Evolutionary conservation across 2,797 vertebrate species (phyloP).

Genomic region (Leucoraja ocellata): DNA sequence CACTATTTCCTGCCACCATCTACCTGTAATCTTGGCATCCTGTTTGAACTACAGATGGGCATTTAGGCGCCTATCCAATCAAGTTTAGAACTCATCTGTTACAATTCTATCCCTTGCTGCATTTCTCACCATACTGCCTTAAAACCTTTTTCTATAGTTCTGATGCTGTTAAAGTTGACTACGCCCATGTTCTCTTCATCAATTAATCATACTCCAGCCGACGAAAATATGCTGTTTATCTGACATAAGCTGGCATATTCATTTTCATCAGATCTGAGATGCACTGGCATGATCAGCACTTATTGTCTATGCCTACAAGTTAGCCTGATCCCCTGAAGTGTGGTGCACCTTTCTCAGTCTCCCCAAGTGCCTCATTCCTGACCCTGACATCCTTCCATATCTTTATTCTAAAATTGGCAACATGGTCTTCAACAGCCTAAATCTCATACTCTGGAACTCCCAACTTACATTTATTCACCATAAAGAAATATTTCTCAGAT

Average conservation of each 20-base stretch:
- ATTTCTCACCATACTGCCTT: not conserved
- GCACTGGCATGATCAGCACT: too few species aligned
- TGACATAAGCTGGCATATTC: not conserved
- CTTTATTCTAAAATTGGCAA: not conserved
- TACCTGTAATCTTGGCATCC: constrained; percentile 32
- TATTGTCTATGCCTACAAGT: too few species aligned
- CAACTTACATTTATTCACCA: not conserved
- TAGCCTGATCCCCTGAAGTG: not conserved
- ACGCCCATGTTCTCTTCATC: not conserved
- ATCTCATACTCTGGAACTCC: not conserved
- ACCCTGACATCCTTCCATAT: not conserved
- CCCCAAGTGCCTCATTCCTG: not conserved
- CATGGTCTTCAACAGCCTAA: not conserved
- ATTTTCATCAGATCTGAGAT: too few species aligned
- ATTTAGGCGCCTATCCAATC: not conserved
- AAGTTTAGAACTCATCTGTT: not conserved
- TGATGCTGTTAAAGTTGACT: not conserved
- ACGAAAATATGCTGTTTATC: not conserved
- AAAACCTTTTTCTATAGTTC: not conserved
- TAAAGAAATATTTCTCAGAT: not conserved
- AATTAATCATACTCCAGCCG: not conserved
- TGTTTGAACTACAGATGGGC: not conserved
- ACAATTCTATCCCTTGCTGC: not conserved
- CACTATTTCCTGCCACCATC: constrained; percentile 21
- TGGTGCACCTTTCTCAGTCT: not conserved